Evolutionary conservation across 2,113 vertebrate species (phyloP).

Genomic region (Lamprologus callipterus): DNA sequence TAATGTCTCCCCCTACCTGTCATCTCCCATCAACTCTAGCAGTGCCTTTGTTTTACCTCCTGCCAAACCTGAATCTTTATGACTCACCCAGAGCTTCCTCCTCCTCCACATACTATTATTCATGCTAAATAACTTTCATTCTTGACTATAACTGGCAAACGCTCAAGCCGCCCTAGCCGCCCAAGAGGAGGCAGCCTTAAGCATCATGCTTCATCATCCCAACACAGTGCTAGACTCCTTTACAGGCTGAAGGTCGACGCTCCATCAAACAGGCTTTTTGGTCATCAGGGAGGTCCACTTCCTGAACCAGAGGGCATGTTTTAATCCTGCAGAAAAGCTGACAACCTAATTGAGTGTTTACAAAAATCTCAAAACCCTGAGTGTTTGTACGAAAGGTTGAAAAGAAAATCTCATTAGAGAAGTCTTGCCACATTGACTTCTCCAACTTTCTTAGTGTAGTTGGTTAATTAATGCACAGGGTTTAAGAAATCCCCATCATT

Average conservation of each 20-base stretch:
- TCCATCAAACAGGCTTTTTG: conserved; percentile 37
- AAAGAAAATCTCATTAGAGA: background rate
- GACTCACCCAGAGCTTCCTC: conserved; percentile 37
- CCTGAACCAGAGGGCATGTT: conserved; percentile 13
- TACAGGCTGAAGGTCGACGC: conserved; percentile 47
- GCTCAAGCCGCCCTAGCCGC: conserved; percentile 3
- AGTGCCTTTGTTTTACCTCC: conserved; percentile 35
- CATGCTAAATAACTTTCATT: conserved; percentile 34
- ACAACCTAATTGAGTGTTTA: background rate
- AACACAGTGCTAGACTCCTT: conserved; percentile 15
- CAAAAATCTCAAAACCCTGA: background rate
- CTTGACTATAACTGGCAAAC: conserved; percentile 16
- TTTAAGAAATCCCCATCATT: background rate
- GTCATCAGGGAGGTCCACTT: conserved; percentile 20
- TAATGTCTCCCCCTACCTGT: conserved; percentile 30
- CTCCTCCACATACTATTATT: conserved; percentile 30
- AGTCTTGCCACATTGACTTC: conserved; percentile 20
- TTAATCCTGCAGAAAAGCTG: conserved; percentile 9
- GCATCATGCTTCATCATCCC: conserved; percentile 11
- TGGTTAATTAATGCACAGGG: conserved; percentile 17
- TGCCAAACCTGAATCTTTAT: conserved; percentile 54
- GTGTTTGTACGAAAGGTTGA: background rate
- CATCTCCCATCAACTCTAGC: conserved; percentile 23
- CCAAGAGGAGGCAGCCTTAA: conserved; percentile 25
- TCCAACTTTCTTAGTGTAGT: conserved; percentile 16